phyloP scores from a whole-genome alignment of 2,888 invertebrate species.

The Hetaerina titia region DNA sequence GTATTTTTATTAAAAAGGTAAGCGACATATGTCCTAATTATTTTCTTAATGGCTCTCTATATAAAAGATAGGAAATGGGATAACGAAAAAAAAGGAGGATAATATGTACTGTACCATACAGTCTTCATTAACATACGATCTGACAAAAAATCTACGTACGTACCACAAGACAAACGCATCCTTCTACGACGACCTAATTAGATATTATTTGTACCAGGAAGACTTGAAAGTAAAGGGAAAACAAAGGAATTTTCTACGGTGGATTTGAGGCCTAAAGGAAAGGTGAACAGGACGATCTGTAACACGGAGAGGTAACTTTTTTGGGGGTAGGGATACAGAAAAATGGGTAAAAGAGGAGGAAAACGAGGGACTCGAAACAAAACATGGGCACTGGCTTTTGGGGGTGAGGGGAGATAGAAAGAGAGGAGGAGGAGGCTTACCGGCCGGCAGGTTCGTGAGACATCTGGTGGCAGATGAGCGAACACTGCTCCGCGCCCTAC shows the following conservation, averaged over 20 bases:
- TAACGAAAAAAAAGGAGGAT: slow-evolving; percentile 43
- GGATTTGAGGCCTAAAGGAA: not conserved
- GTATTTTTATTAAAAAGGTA: not conserved
- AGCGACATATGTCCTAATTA: slow-evolving; percentile 49
- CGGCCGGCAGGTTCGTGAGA: slow-evolving; percentile 69
- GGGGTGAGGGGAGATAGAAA: slow-evolving; percentile 11
- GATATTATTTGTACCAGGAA: slow-evolving; percentile 47
- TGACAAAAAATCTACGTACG: slow-evolving; percentile 61
- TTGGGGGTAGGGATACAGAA: not conserved
- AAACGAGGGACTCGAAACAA: not conserved
- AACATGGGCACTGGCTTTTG: not conserved
- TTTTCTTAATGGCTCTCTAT: slow-evolving; percentile 53
- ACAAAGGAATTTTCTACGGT: slow-evolving; percentile 30
- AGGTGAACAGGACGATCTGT: not conserved
- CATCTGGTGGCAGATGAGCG: slow-evolving; percentile 68
- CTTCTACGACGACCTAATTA: slow-evolving; percentile 65
- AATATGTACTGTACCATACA: slow-evolving; percentile 59
- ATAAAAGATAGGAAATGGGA: slow-evolving; percentile 35
- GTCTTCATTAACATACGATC: slow-evolving; percentile 56
- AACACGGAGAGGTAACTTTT: not conserved
- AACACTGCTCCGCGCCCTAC: slow-evolving; percentile 68
- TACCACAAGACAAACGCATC: slow-evolving; percentile 66
- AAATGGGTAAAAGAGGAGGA: not conserved
- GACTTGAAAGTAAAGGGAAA: slow-evolving; percentile 35
- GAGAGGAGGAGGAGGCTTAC: slow-evolving; percentile 69